Evolutionary conservation across 2,888 invertebrate genomes (phyloP).

Genomic region (Mystacides longicornis): DNA sequence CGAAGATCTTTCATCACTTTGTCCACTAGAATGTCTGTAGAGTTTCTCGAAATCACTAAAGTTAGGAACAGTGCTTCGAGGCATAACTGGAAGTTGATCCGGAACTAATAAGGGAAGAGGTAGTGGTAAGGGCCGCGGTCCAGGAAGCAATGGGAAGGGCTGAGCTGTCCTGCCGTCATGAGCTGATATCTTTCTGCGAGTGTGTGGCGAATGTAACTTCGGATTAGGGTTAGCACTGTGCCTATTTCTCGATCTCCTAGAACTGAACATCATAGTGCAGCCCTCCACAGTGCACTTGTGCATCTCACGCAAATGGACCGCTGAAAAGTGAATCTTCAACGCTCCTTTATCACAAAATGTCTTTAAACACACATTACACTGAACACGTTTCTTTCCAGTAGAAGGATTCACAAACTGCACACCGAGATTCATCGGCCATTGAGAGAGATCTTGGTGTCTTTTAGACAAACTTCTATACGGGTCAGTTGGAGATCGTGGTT

Average conservation of each 20-base stretch:
- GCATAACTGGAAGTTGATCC: slow-evolving; percentile 46
- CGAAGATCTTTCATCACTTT: slow-evolving; percentile 33
- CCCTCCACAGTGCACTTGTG: slow-evolving; percentile 98
- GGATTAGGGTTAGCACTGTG: slow-evolving; percentile 98
- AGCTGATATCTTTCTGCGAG: slow-evolving; percentile 85
- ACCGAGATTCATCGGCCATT: slow-evolving; percentile 75
- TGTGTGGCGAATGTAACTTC: slow-evolving; percentile 91
- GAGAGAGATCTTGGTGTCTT: slow-evolving; percentile 36
- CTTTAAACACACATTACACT: slow-evolving; percentile 95
- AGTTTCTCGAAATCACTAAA: slow-evolving; percentile 50
- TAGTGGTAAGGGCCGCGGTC: slow-evolving; percentile 64
- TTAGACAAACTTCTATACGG: slow-evolving; percentile 40
- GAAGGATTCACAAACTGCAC: slow-evolving; percentile 85
- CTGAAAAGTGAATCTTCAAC: slow-evolving; percentile 96
- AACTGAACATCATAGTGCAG: slow-evolving; percentile 98
- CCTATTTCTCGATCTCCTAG: slow-evolving; percentile 85
- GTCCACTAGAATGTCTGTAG: slow-evolving; percentile 45
- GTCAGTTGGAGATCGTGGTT: slow-evolving; percentile 39
- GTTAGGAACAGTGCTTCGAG: slow-evolving; percentile 42
- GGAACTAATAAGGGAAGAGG: slow-evolving; percentile 57
- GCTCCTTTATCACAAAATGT: slow-evolving; percentile 99
- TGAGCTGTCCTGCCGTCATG: slow-evolving; percentile 85
- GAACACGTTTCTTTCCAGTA: slow-evolving; percentile 91
- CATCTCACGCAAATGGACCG: slow-evolving; percentile 96
- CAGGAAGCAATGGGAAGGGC: slow-evolving; percentile 66